Evolutionary conservation across 2,113 vertebrate genomes (phyloP).

Genomic region (Rallus limicola): DNA sequence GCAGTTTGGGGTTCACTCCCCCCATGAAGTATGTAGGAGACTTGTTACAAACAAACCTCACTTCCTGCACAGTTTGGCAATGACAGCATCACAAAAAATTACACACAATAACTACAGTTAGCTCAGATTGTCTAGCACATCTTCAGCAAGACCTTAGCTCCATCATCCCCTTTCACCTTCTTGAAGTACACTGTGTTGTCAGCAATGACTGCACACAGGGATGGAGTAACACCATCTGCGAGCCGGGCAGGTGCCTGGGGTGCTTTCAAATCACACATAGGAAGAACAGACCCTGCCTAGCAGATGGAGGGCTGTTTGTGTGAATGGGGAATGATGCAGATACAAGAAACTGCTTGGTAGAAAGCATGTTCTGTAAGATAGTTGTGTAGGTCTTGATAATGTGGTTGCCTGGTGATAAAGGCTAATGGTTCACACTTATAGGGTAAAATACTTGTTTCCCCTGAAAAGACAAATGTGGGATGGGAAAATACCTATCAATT

Average conservation of each 20-base stretch:
- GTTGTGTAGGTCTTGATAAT: not conserved
- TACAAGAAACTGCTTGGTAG: not conserved
- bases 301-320: constrained; percentile 20
- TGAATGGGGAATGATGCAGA: not conserved
- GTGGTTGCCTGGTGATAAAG: constrained; percentile 33
- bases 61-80: not conserved
- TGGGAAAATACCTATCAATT: not conserved
- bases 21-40: not conserved
- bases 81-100: not conserved
- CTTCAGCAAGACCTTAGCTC: not conserved
- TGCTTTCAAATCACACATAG: not conserved
- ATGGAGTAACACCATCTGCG: constrained; percentile 41
- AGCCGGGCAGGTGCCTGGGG: constrained; percentile 17
- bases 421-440: not conserved
- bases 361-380: not conserved
- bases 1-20: not conserved
- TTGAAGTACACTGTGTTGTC: not conserved
- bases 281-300: constrained; percentile 1
- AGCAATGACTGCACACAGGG: not conserved
- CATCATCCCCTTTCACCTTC: not conserved
- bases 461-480: not conserved
- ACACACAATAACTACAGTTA: not conserved
- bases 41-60: not conserved
- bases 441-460: not conserved
- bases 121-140: not conserved